Conservation (phyloP, 2,113 vertebrate species). For the Nesogale talazaci region DNA sequence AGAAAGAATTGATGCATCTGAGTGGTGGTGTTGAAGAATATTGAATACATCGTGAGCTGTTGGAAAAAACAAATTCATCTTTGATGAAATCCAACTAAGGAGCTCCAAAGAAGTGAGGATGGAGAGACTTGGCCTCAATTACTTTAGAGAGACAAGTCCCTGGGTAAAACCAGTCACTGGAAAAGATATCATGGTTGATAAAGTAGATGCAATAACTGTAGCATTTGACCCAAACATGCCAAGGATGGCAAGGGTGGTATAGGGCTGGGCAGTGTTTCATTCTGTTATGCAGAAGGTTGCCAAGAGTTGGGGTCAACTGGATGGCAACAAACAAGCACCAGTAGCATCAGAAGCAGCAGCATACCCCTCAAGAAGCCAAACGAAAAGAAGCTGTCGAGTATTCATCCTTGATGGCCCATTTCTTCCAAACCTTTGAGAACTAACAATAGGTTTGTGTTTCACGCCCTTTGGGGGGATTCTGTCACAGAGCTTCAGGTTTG, state of each 20-base stretch:
- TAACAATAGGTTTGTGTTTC: not conserved
- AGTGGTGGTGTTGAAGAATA: not conserved
- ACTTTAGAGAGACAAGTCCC: not conserved
- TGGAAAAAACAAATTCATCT: not conserved
- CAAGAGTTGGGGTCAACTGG: not conserved
- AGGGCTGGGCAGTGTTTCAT: not conserved
- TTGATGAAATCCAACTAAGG: not conserved
- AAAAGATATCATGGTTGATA: not conserved
- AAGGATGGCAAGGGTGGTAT: not conserved
- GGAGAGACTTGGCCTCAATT: not conserved
- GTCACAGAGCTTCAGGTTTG: not conserved
- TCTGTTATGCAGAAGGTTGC: not conserved
- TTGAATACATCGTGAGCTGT: not conserved
- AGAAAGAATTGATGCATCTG: not conserved
- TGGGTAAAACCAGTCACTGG: not conserved
- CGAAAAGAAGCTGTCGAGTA: conserved; percentile 10
- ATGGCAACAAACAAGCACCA: not conserved
- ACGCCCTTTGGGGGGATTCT: not conserved
- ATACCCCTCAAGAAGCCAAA: not conserved
- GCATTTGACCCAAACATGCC: not conserved
- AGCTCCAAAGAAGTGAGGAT: not conserved
- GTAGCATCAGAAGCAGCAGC: not conserved
- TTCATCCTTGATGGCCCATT: not conserved
- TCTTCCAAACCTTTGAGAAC: conserved; percentile 33
- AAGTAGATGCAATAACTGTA: not conserved